These are phyloP conservation scores for Pycnomerus fuliginosus DNA, from an alignment of 2,888 invertebrate genomes.

Conservation along the genomic window DNA sequence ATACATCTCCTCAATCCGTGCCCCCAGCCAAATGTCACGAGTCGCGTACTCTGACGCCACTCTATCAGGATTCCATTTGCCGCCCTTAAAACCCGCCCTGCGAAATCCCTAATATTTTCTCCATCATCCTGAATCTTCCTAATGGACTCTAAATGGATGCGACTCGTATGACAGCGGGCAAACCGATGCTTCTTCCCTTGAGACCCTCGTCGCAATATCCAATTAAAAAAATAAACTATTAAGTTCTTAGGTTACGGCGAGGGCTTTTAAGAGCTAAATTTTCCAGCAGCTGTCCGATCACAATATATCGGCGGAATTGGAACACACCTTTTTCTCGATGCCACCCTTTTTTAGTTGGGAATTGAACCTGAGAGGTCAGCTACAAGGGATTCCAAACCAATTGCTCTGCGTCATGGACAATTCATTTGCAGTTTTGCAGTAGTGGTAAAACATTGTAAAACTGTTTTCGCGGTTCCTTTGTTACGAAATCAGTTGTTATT, in stretches of 20 bases:
- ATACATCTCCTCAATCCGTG: conserved; percentile 42
- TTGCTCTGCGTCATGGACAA: no score
- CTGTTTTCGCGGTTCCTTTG: no score
- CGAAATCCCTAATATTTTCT: conserved; percentile 45
- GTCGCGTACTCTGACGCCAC: conserved; percentile 31
- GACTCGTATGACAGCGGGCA: conserved; percentile 46
- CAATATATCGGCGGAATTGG: no score
- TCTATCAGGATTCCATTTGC: conserved; percentile 42
- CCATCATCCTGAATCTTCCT: conserved; percentile 46
- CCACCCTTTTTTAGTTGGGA: no score
- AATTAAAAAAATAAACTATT: conserved; percentile 50
- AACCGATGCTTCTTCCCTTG: conserved; percentile 33
- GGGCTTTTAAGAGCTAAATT: conserved; percentile 26
- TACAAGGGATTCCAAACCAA: no score
- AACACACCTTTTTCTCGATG: no score
- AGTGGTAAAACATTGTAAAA: no score
- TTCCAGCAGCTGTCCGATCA: no score
- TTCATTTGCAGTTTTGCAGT: no score
- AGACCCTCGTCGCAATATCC: conserved; percentile 39
- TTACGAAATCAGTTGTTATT: no score
- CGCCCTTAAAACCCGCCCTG: conserved; percentile 29
- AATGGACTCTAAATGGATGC: conserved; percentile 51
- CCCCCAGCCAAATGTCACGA: conserved; percentile 46
- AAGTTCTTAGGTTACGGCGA: conserved; percentile 41
- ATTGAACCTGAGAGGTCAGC: no score